Base-by-base conservation (phyloP, 2,888 invertebrate species). In the Steinernema scapterisci region DNA sequence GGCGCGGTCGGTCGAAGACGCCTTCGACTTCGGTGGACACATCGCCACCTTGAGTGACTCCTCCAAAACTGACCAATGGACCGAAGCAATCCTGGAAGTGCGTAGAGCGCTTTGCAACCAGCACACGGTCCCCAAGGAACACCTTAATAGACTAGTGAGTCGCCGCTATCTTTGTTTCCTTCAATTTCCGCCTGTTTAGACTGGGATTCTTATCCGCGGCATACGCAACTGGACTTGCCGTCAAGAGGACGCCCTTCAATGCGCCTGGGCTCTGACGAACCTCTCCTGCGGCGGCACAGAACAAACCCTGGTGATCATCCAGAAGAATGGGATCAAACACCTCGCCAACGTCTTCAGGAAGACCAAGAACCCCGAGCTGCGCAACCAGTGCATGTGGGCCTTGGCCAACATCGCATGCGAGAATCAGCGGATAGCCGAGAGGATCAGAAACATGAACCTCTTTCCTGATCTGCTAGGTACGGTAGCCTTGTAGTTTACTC, bases 381-480 rank as follows among this genome's bases (percentile, higher is more conserved):
- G 63, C 1, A 27, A 63, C 31, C 63, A 63, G 31, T 25, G 63
- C 31, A 63, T 63, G 63, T 63, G 63, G 63, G 63, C 63, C 16
- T 27, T 63, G 31, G 63, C 63, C 31, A 63, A 63, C 25, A 31
- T 63, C 31, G 63, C 63, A 3, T 63, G 63, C 63, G 63, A 63
- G 16, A 63, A 25, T 63, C 38, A 27, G 27, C 16, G 9, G 6
- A 31, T 31, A 2, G 27, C 16, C 16, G 31, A 63, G 16, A 25
- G 31, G 11, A 25, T 63, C 31, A 21, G 63, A 9, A 63, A 63
- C 6, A 27, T 31, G 63, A 63, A 63, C n/a, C 6, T 63, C 16
- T 9, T 16, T 31, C 63, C 63, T 3, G n/a, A 63, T 5, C 63
- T 63, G 6, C 27, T 38, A 1, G 16, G 63, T 38, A 63, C 3